A percentile compares a stretch with the other conserved stretches of the same genome.
Evolutionary conservation across 2,888 invertebrate genomes (phyloP).

Genomic region (Trissolcus japonicus): DNA sequence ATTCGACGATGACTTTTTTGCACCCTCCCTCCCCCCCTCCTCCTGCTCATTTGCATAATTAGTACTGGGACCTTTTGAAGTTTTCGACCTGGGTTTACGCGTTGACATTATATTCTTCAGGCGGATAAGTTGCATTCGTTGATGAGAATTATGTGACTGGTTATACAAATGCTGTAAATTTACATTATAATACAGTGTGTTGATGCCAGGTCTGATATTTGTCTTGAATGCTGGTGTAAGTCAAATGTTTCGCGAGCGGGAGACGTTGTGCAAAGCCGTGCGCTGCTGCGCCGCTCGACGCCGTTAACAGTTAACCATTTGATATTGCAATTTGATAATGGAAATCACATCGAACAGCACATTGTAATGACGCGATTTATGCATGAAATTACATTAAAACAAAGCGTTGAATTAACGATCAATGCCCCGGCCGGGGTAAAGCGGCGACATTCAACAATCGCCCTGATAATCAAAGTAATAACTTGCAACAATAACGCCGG

Average conservation of each 20-base stretch:
- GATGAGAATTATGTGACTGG: constrained; percentile 40
- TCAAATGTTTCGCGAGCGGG: constrained; percentile 2
- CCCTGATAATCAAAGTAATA: constrained; percentile 35
- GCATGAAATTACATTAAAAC: constrained; percentile 32
- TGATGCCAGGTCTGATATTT: constrained; percentile 13
- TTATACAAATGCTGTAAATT: constrained; percentile 18
- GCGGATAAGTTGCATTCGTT: constrained; percentile 17
- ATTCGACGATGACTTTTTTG: too few relatives aligned
- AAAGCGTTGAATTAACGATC: constrained; percentile 22
- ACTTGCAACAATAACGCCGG: constrained; percentile 18
- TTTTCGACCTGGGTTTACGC: constrained; percentile 24
- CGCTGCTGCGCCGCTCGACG: not conserved
- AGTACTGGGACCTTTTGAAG: constrained; percentile 12
- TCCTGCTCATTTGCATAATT: constrained; percentile 30
- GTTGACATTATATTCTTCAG: constrained; percentile 42
- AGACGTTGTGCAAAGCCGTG: not conserved
- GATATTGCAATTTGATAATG: constrained; percentile 29
- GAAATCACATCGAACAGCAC: constrained; percentile 22
- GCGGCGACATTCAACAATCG: constrained; percentile 25
- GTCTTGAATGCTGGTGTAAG: not conserved
- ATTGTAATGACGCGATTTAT: constrained; percentile 16
- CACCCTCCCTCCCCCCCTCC: too few relatives aligned
- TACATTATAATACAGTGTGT: constrained; percentile 1
- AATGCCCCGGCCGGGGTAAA: constrained; percentile 9
- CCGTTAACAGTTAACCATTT: constrained; percentile 11